Conservation (phyloP, 1,140 invertebrate genomes). For the Lordiphosa clarofinis region DNA sequence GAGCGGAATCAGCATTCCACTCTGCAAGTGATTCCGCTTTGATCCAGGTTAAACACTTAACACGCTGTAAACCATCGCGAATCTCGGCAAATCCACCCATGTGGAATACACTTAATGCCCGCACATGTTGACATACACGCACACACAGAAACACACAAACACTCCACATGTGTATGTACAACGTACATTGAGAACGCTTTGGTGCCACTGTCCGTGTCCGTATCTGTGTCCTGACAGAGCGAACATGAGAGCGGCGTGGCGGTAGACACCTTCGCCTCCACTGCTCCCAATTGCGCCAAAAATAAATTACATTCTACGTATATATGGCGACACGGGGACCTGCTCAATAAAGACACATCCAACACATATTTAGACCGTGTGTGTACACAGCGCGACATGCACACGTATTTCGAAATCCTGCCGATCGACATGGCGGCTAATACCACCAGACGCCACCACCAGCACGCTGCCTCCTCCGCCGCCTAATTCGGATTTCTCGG, state of each 20-base stretch:
- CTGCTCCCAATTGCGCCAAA: conserved; percentile 49
- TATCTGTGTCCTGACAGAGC: conserved; percentile 19
- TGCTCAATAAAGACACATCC: conserved; percentile 30
- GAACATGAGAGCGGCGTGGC: conserved; percentile 31
- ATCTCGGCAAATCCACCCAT: conserved; percentile 61
- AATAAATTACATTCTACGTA: conserved; percentile 51
- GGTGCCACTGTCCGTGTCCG: conserved; percentile 5
- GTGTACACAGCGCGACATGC: conserved; percentile 16
- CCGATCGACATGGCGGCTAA: conserved; percentile 39
- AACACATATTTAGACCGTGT: conserved; percentile 21
- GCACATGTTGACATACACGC: conserved; percentile 22
- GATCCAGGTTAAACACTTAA: conserved; percentile 62
- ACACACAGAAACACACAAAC: conserved; percentile 1
- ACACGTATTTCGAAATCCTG: conserved; percentile 23
- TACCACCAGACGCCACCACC: conserved; percentile 15
- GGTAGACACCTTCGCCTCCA: conserved; percentile 19
- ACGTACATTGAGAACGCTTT: neutral
- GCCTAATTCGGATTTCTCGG: conserved; percentile 39
- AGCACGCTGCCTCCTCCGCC: conserved; percentile 5
- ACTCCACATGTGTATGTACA: conserved; percentile 1
- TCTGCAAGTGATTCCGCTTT: conserved; percentile 52
- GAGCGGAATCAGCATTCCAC: neutral
- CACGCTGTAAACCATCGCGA: conserved; percentile 55
- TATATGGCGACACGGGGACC: conserved; percentile 27
- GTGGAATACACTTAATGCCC: conserved; percentile 55